Conservation (phyloP, 2,797 vertebrate species). For the Champsocephalus esox region DNA sequence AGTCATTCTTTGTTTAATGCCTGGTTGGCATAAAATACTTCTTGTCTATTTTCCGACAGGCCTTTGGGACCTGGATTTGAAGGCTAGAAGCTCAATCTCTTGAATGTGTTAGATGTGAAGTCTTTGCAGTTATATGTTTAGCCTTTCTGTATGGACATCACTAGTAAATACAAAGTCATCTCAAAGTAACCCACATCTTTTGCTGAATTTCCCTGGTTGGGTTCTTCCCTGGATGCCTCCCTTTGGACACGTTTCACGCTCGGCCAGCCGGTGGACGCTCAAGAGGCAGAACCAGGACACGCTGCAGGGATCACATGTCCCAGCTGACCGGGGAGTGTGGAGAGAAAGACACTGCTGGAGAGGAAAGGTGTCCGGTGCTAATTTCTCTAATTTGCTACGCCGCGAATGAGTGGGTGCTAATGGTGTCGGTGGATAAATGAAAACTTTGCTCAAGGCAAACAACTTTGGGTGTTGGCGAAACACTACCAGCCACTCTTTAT, state of each 20-base stretch:
- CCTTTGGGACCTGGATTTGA: too few species aligned
- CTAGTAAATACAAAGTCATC: not conserved
- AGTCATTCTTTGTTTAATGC: too few species aligned
- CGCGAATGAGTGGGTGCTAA: not conserved
- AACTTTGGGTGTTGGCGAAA: not conserved
- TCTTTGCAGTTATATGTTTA: not conserved
- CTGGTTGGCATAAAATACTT: too few species aligned
- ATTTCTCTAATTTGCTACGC: conserved; percentile 6
- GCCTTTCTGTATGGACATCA: not conserved
- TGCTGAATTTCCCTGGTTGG: not conserved
- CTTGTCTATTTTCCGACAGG: too few species aligned
- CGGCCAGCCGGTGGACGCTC: conserved; percentile 18
- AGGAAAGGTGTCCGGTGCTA: conserved; percentile 12
- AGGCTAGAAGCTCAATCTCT: too few species aligned
- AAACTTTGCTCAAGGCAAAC: conserved; percentile 1
- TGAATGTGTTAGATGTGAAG: not conserved
- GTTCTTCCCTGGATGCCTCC: not conserved
- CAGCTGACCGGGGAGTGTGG: conserved; percentile 47
- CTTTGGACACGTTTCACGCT: conserved; percentile 26
- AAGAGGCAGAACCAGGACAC: conserved; percentile 31
- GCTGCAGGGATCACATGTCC: conserved; percentile 61
- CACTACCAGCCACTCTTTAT: not conserved
- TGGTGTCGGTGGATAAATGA: not conserved
- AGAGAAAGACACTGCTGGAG: not conserved
- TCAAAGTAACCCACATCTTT: not conserved